These are phyloP conservation scores for Lithophane ornitopus DNA, from an alignment of 2,888 invertebrate genomes.

Conservation along the genomic window DNA sequence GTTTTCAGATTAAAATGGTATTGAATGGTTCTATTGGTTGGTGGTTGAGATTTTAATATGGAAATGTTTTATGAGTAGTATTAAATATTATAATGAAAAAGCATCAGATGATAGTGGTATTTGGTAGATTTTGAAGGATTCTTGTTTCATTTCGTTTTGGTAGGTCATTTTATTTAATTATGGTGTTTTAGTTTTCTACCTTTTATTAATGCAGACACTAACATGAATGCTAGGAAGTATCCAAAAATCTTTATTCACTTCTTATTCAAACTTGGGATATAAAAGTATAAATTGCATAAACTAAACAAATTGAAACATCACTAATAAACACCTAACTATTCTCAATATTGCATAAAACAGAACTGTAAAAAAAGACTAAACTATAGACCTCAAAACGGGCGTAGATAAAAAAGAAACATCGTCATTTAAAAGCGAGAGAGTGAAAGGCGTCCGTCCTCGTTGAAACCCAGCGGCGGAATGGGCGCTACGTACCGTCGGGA, in stretches of 20 bases:
- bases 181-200: background rate
- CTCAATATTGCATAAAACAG: constrained; percentile 7
- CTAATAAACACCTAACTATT: background rate
- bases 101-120: too few relatives aligned
- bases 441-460: constrained; percentile 63
- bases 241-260: background rate
- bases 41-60: constrained; percentile 30
- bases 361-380: constrained; percentile 42
- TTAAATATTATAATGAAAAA: background rate
- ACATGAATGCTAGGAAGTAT: background rate
- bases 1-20: constrained; percentile 56
- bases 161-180: too few relatives aligned
- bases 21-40: constrained; percentile 7
- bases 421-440: constrained; percentile 51
- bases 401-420: constrained; percentile 53
- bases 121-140: background rate
- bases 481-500: constrained; percentile 56
- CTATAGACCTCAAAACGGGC: constrained; percentile 36
- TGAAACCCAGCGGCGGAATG: constrained; percentile 67
- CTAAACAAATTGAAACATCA: background rate
- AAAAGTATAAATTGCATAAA: background rate
- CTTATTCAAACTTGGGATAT: background rate
- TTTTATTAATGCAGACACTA: background rate
- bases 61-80: background rate
- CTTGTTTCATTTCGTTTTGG: too few relatives aligned